Conservation (phyloP, 37 sponge, comb jelly and placozoan species). For the Cliona cf. orientalis region DNA sequence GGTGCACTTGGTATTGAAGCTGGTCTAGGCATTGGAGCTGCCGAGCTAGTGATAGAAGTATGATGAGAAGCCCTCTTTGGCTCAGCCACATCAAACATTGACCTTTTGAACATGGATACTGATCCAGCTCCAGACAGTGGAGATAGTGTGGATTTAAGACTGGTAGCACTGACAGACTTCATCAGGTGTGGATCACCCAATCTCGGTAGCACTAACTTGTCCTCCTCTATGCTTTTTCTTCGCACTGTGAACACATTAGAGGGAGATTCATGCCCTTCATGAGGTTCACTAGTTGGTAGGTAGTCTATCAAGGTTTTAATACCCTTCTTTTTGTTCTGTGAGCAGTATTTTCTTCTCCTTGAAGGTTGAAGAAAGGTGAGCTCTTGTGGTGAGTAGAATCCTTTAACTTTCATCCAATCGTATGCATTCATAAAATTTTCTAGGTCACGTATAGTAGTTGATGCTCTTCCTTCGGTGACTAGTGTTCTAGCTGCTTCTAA, state of each 20-base stretch:
- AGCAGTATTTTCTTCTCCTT: conserved; percentile 30
- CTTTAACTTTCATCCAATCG: conserved; percentile 64
- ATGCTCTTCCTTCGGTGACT: conserved; percentile 69
- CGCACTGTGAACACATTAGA: conserved; percentile 40
- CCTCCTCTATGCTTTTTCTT: conserved; percentile 1
- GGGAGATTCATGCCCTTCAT: conserved; percentile 1
- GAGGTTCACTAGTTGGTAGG: not conserved
- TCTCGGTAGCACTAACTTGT: too few relatives aligned
- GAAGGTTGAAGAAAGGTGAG: conserved; percentile 54
- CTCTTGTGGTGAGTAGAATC: conserved; percentile 9
- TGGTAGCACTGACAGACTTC: too few relatives aligned
- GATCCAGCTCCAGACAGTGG: not conserved
- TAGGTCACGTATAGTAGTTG: conserved; percentile 73
- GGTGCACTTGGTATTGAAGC: not conserved
- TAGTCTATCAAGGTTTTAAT: conserved; percentile 76
- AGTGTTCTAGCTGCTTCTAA: conserved; percentile 57
- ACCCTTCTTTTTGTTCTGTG: conserved; percentile 39
- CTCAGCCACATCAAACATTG: conserved; percentile 11
- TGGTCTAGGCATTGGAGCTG: not conserved
- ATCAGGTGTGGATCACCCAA: too few relatives aligned
- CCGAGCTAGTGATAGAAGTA: not conserved
- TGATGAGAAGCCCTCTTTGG: not conserved
- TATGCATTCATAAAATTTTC: conserved; percentile 79
- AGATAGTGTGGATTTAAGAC: not conserved
- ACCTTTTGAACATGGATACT: conserved; percentile 47